Conservation (phyloP, 2,113 vertebrate genomes). For the Ramphastos sulfuratus region DNA sequence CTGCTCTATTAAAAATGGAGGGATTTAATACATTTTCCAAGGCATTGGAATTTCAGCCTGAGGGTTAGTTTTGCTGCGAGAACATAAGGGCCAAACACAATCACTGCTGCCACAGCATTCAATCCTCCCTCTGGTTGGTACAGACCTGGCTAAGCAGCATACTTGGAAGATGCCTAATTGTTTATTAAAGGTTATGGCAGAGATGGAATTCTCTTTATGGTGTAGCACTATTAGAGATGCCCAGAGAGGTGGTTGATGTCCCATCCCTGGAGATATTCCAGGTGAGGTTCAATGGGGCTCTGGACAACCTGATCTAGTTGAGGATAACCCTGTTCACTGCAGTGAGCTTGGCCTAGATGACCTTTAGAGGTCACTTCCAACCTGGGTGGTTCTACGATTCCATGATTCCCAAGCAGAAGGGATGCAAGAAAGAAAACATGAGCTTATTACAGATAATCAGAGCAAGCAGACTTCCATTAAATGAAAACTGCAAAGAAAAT, state of each 20-base stretch:
- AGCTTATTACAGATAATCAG: not conserved
- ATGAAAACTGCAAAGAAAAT: not conserved
- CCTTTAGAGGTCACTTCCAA: too few relatives aligned
- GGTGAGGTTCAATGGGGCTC: too few relatives aligned
- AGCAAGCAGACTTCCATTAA: not conserved
- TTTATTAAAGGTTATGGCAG: not conserved
- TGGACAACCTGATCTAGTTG: too few relatives aligned
- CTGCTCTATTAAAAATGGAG: too few relatives aligned
- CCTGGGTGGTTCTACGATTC: not conserved
- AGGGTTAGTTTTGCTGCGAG: not conserved
- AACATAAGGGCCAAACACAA: not conserved
- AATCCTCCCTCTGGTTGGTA: not conserved
- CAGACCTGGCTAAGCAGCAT: not conserved
- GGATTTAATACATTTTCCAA: not conserved
- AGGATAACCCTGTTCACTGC: too few relatives aligned
- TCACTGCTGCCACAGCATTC: not conserved
- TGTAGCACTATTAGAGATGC: not conserved
- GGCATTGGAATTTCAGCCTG: not conserved
- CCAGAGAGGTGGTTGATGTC: too few relatives aligned
- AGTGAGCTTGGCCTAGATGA: too few relatives aligned
- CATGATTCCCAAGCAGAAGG: not conserved
- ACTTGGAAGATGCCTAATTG: not conserved
- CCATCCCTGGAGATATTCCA: too few relatives aligned
- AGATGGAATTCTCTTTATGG: not conserved
- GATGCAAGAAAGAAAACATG: not conserved